phyloP scores from a whole-genome alignment of 53 echinoderm and acorn worm species.

The Mesocentrotus franciscanus region DNA sequence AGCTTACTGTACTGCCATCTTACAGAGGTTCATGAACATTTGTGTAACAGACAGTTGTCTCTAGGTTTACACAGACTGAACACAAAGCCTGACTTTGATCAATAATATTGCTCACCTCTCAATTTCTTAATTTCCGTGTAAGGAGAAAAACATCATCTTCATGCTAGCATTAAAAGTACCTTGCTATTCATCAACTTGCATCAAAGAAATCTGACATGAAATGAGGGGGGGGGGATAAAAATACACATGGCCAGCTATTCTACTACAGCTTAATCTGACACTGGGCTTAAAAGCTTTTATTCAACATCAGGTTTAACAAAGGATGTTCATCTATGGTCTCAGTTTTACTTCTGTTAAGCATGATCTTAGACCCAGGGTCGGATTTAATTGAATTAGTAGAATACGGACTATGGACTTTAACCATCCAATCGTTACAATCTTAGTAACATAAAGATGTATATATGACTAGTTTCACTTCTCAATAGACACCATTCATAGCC shows the following conservation, averaged over 20 bases:
- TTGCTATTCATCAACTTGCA: no score
- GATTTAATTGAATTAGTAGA: no score
- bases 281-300: no score
- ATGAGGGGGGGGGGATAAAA: no score
- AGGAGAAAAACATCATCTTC: background rate
- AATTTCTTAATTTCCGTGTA: background rate
- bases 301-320: no score
- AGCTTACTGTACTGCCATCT: no score
- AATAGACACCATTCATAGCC: background rate
- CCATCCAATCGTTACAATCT: background rate
- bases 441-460: background rate
- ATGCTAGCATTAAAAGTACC: background rate
- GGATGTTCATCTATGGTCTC: no score
- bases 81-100: background rate
- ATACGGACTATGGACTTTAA: background rate
- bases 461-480: conserved; percentile 22
- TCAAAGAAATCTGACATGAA: no score
- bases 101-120: background rate
- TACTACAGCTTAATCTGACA: no score
- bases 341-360: background rate
- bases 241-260: no score
- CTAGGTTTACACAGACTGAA: background rate
- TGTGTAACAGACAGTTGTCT: background rate
- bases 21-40: background rate
- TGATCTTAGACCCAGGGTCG: background rate